Evolutionary conservation across 2,797 vertebrate species (phyloP), one percentile per base, ranked within the genome.

Genomic region (Micromesistius poutassou): DNA sequence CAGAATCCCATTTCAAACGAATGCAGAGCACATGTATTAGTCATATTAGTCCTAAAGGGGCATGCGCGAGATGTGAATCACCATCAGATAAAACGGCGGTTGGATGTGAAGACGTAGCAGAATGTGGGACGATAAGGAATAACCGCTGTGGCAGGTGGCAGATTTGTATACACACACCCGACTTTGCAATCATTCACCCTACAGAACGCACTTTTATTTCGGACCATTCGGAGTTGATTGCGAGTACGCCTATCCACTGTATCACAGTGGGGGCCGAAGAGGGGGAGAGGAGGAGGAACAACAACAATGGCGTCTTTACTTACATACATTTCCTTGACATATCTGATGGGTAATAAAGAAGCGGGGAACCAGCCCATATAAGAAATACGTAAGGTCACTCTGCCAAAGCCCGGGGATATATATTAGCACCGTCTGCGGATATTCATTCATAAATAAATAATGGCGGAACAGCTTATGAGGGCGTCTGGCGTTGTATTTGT

Each of bases 361-460:
- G 89, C 84, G 40, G 83, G 80, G 62, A 28, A 83, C 85, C 85
- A 76, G 81, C 86, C n/a, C 2, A 28, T 28, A 86, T 87, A 84
- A 83, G 86, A 89, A 85, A 88, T 81, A 87, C 84, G 90, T 90
- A 85, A 87, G 81, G 81, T 86, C 85, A 83, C 90, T 90, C 84
- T 82, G 85, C 78, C 78, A 82, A 87, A 87, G 87, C 85, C 81
- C 10, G 70, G 86, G 88, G 62, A 28, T 68, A 90, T 84, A 87
- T 90, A 91, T 91, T 89, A 91, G 84, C 85, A 84, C 79, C 82
- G 89, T 83, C 85, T 84, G 84, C 89, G 79, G 86, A 90, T 88
- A 91, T 93, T 88, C n/a, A n/a, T n/a, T n/a, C 88, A 88, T 93
- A 86, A 93, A 93, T 94, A 93, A 91, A 90, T 92, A 90, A 93